phyloP scores from a whole-genome alignment of 2,797 vertebrate species.

The Gobio occitaniae region DNA sequence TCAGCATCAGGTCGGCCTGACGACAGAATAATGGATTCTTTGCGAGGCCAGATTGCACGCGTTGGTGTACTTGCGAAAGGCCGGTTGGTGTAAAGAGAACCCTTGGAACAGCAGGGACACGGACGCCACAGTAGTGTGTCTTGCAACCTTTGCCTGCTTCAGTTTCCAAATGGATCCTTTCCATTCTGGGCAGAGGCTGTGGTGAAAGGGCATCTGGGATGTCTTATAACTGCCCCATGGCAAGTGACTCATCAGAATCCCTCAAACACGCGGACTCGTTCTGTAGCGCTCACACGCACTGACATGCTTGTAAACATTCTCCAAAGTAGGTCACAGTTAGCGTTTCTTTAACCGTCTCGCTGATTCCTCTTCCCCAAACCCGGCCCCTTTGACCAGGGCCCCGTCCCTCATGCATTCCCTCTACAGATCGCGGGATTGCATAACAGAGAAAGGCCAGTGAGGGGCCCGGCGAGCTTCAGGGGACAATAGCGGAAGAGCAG shows the following conservation, averaged over 20 bases:
- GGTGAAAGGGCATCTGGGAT: conserved; percentile 9
- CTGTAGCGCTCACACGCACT: background rate
- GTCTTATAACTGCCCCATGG: conserved; percentile 5
- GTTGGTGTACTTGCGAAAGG: conserved; percentile 47
- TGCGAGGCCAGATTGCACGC: conserved; percentile 45
- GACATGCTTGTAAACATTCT: conserved; percentile 62
- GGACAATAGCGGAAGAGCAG: conserved; percentile 65
- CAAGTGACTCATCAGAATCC: conserved; percentile 45
- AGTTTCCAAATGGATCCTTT: conserved; percentile 3
- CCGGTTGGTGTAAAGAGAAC: conserved; percentile 34
- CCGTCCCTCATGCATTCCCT: conserved; percentile 24
- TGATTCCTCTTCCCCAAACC: conserved; percentile 49
- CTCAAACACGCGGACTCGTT: conserved; percentile 12
- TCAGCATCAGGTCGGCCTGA: conserved; percentile 42
- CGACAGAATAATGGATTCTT: conserved; percentile 40
- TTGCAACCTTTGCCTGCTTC: background rate
- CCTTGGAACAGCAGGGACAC: conserved; percentile 42
- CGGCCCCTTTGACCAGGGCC: conserved; percentile 41
- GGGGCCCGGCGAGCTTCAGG: conserved; percentile 58
- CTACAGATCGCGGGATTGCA: conserved; percentile 60
- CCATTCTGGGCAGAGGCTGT: conserved; percentile 16
- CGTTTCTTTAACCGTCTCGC: conserved; percentile 63
- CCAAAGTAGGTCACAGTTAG: conserved; percentile 77
- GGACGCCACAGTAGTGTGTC: conserved; percentile 49
- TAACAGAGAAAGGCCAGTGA: conserved; percentile 61